Evolutionary conservation across 1,140 invertebrate genomes (phyloP), one percentile per base, ranked within the genome.

Genomic region (Papilio dardanus): DNA sequence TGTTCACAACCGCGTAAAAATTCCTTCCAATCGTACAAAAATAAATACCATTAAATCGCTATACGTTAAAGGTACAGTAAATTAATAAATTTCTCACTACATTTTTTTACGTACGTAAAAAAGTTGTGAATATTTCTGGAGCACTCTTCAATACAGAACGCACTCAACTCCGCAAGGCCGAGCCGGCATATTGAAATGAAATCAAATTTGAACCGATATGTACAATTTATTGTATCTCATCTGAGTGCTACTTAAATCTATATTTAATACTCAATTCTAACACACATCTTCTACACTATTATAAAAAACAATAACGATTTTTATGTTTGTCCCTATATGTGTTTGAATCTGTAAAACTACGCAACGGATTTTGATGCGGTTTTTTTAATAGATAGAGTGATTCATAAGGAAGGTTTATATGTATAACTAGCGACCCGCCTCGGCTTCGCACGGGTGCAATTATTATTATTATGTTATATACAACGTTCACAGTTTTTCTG

Each of bases 241-340:
- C 24, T 24, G 54, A 62, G 54, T 62, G 54, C 21, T 58, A 30
- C 54, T 62, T 62, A 62, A 62, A 58, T 58, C 54, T 28, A 62
- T 62, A 62, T 62, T 62, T 24, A 28, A 62, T 62, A 62, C 50
- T 58, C 50, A 58, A 62, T 62, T 62, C n/a, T n/a, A n/a, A n/a
- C n/a, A n/a, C n/a, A n/a, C n/a, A n/a, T 62, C 54, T 62, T 30
- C 21, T 12, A 62, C 21, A 24, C 21, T n/a, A n/a, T n/a, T n/a
- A n/a, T n/a, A n/a, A n/a, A n/a, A n/a, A n/a, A n/a, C n/a, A n/a
- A 58, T 58, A 62, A 10, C 12, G 54, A n/a, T n/a, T n/a, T n/a
- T n/a, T n/a, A n/a, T n/a, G n/a, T n/a, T n/a, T n/a, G n/a, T n/a
- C n/a, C n/a, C n/a, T n/a, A n/a, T n/a, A n/a, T n/a, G n/a, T n/a